These are phyloP conservation scores for Cygnus atratus DNA, from an alignment of 2,113 vertebrate species.

Conservation along the genomic window DNA sequence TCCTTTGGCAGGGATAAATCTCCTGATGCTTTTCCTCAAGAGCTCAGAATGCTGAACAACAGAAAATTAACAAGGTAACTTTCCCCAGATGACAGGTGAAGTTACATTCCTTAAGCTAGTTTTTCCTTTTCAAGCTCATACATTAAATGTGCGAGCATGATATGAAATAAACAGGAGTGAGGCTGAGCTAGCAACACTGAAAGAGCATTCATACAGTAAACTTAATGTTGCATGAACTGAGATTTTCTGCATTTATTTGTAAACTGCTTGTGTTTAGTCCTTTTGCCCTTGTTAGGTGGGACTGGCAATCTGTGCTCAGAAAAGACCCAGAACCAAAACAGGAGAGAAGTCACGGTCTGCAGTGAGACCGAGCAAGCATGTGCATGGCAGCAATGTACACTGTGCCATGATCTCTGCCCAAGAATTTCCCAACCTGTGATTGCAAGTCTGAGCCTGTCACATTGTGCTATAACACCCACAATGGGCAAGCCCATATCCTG, in stretches of 20 bases:
- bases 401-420: neutral
- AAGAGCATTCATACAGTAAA: neutral
- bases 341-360: neutral
- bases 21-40: neutral
- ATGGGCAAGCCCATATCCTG: fast-evolving
- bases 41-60: neutral
- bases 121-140: neutral
- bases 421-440: neutral
- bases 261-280: neutral
- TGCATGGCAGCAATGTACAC: neutral
- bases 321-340: neutral
- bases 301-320: neutral
- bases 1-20: slow-evolving; percentile 3
- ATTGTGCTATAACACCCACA: fast-evolving
- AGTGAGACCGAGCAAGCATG: neutral
- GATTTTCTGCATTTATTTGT: neutral
- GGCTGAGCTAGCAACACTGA: neutral
- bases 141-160: neutral
- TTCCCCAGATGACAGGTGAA: slow-evolving; percentile 21
- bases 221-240: neutral
- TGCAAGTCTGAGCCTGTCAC: neutral
- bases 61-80: slow-evolving; percentile 8
- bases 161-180: neutral
- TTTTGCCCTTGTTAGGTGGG: neutral
- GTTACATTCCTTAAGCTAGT: neutral